A percentile compares a stretch with the other conserved stretches of the same genome.
Conservation (phyloP, 2,888 invertebrate species). For the Ptychoptera contaminata region DNA sequence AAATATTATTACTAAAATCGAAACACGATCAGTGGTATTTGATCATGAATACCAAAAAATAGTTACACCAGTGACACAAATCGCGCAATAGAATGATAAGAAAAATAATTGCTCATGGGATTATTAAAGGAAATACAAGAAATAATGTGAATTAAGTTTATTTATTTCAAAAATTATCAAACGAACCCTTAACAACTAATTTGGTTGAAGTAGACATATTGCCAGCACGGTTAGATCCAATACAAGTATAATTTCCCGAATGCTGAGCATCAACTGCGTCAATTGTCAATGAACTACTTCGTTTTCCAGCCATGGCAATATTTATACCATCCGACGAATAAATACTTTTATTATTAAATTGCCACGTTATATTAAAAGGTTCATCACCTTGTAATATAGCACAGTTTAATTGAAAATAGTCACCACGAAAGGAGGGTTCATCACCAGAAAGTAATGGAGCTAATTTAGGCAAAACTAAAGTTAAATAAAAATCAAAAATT, state of each 20-base stretch:
- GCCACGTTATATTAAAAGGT: constrained; percentile 64
- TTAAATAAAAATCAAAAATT: constrained; percentile 10
- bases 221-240: constrained; percentile 46
- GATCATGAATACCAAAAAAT: not conserved
- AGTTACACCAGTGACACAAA: no score
- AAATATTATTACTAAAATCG: not conserved
- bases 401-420: constrained; percentile 45
- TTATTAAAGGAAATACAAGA: not conserved
- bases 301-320: constrained; percentile 34
- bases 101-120: not conserved
- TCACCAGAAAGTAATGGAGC: constrained; percentile 49
- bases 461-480: constrained; percentile 45
- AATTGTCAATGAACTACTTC: constrained; percentile 45
- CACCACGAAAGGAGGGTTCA: constrained; percentile 43
- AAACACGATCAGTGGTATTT: not conserved
- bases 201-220: constrained; percentile 25
- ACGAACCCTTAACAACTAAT: constrained; percentile 29
- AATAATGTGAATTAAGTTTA: no score
- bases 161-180: not conserved
- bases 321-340: constrained; percentile 19
- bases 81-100: no score
- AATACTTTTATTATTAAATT: constrained; percentile 37
- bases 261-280: constrained; percentile 44
- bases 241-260: constrained; percentile 59
- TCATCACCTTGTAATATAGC: constrained; percentile 62